Percentiles rank a stretch among this genome's conserved stretches.
Evolutionary conservation across 1,140 invertebrate genomes (phyloP).

Genomic region (Cydia fagiglandana): DNA sequence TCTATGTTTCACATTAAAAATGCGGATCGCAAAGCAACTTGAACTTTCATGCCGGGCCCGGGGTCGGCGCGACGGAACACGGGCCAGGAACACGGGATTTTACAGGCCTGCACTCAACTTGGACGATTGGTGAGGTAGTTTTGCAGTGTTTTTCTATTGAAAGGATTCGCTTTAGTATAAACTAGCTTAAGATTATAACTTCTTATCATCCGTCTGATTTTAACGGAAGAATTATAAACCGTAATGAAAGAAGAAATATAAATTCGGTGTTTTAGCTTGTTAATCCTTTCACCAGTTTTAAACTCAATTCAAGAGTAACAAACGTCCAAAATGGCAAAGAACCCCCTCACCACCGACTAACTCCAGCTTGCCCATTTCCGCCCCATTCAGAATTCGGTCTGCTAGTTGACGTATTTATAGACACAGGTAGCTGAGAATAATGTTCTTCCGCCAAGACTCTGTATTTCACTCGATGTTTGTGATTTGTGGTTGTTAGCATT

Average conservation of each 20-base stretch:
- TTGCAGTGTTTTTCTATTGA: no score
- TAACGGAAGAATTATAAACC: no score
- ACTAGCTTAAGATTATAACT: no score
- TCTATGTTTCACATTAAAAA: constrained; percentile 34
- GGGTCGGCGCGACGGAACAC: not conserved
- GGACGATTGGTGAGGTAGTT: no score
- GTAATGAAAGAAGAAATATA: no score
- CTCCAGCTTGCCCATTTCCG: not conserved
- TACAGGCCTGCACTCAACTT: no score
- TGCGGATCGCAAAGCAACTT: constrained; percentile 22
- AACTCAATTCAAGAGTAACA: no score
- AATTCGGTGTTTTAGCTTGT: no score
- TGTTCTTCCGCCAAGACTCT: constrained; percentile 11
- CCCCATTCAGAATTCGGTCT: not conserved
- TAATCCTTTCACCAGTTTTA: no score
- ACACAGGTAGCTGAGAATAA: not conserved
- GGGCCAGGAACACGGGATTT: no score
- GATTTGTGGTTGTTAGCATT: constrained; percentile 18
- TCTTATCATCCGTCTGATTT: no score
- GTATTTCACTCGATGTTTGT: not conserved
- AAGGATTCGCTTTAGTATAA: no score
- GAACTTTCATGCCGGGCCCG: constrained; percentile 10
- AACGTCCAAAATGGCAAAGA: not conserved
- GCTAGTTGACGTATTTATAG: not conserved
- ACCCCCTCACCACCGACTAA: not conserved